Conservation (phyloP, 2,888 invertebrate genomes). For the Thumatha senex region DNA sequence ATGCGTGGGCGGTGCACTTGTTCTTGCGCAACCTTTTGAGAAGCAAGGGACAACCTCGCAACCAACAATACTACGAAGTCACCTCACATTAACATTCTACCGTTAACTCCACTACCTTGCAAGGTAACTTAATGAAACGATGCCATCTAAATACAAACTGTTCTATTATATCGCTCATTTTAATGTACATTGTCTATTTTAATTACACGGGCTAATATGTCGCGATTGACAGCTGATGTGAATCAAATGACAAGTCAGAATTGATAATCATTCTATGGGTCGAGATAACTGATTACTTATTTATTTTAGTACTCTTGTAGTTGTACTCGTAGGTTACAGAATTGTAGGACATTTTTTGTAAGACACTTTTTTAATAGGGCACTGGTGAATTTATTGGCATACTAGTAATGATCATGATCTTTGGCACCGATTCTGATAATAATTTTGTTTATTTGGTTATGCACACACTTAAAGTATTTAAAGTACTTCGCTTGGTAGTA, state of each 20-base stretch:
- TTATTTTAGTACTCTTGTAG: no score
- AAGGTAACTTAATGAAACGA: conserved; percentile 60
- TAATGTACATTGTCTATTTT: conserved; percentile 16
- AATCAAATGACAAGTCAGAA: conserved; percentile 3
- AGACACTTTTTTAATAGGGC: no score
- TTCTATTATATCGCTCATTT: conserved; percentile 7
- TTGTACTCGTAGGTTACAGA: no score
- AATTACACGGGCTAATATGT: conserved; percentile 22
- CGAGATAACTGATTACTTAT: background rate
- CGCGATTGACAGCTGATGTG: conserved; percentile 6
- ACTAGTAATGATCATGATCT: no score
- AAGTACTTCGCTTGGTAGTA: no score
- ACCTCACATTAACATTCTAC: conserved; percentile 76
- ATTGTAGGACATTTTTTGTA: no score
- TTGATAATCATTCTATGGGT: background rate
- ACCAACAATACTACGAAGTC: conserved; percentile 60
- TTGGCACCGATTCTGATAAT: no score
- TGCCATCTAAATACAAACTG: conserved; percentile 32
- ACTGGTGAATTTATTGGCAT: no score
- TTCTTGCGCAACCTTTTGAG: conserved; percentile 73
- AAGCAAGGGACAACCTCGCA: conserved; percentile 52
- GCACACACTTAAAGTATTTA: no score
- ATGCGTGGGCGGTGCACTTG: conserved; percentile 57
- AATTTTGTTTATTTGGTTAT: no score
- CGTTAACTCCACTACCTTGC: conserved; percentile 68